Evolutionary conservation across 1,140 invertebrate species (phyloP), one percentile per base, ranked within the genome.

Genomic region (Cotesia glomerata): DNA sequence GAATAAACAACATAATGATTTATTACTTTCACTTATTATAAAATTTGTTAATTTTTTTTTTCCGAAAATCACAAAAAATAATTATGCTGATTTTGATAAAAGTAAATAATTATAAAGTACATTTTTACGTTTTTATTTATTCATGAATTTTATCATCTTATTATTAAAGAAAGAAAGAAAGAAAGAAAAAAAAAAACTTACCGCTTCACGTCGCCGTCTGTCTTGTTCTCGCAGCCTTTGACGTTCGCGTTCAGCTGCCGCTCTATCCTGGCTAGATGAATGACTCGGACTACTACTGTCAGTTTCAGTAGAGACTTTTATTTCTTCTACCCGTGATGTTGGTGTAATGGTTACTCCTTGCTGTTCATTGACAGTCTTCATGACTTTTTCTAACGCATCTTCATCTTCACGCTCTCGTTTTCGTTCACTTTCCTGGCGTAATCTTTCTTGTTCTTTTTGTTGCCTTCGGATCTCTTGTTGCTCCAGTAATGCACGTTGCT

Each of bases 221-320:
- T 98, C 96, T 87, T 97, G 95, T 85, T 97, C 96, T 70, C 92
- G 88, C 80, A 92, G 88, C 74, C 95, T 90, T 78, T 93, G 92
- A 58, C 95, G 90, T 86, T 96, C 95, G 69, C 93, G 89, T 80
- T 94, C 93, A 51, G 91, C 91, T 45, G 90, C 91, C 18, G 91
- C 90, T 72, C 91, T 90, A 81, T 93, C 92, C 77, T 91, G 87
- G 71, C 89, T 86, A 81, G 90, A 85, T 35, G 83, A 84, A 58
- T 87, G 85, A 86, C 89, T 89, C 77, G 91, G 87, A 87, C 89
- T 85, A 85, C 85, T 78, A 81, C 90, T 74, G 86, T 90, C 83
- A 80, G 90, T 84, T 71, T 88, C 83, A 72, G 88, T 84, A 5
- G 87, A 84, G 34, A 88, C 84, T 78, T 90, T 90, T 0, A 90